Evolutionary conservation across 92 coral and sea anemone species (phyloP).

Genomic region (Epizoanthus ramosus): DNA sequence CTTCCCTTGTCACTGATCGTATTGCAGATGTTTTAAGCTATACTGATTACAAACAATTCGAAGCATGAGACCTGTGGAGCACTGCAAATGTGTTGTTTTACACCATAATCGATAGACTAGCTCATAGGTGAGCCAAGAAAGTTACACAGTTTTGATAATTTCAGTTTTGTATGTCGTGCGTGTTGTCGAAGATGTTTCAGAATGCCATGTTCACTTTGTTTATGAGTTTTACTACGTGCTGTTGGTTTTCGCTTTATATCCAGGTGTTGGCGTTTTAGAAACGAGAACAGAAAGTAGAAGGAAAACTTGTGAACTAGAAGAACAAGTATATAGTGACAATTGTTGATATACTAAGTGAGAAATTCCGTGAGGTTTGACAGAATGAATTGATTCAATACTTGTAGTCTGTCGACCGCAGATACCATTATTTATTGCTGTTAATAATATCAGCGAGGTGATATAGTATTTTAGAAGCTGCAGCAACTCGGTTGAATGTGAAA

Average conservation of each 20-base stretch:
- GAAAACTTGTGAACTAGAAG: not conserved
- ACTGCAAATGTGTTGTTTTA: too few species aligned
- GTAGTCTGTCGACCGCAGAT: conserved; percentile 25
- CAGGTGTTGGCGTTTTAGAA: conserved; percentile 5
- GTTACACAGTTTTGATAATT: conserved; percentile 15
- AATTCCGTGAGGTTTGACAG: conserved; percentile 14
- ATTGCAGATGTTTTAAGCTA: too few species aligned
- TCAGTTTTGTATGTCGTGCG: conserved; percentile 27
- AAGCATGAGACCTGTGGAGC: too few species aligned
- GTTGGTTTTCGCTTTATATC: not conserved
- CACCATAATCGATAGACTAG: too few species aligned
- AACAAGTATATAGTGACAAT: not conserved
- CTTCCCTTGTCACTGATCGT: too few species aligned
- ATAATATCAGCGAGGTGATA: not conserved
- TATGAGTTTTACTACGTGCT: not conserved
- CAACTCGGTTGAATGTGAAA: not conserved
- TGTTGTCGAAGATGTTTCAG: conserved; percentile 12
- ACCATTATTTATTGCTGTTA: conserved; percentile 27
- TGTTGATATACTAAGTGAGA: not conserved
- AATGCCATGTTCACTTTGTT: not conserved
- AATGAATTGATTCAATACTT: conserved; percentile 44
- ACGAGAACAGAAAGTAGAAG: not conserved
- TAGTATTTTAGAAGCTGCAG: conserved; percentile 26
- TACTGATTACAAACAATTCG: too few species aligned
- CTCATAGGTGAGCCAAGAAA: not conserved